Evolutionary conservation across 2,888 invertebrate species (phyloP).

Genomic region (Eristalis pertinax): DNA sequence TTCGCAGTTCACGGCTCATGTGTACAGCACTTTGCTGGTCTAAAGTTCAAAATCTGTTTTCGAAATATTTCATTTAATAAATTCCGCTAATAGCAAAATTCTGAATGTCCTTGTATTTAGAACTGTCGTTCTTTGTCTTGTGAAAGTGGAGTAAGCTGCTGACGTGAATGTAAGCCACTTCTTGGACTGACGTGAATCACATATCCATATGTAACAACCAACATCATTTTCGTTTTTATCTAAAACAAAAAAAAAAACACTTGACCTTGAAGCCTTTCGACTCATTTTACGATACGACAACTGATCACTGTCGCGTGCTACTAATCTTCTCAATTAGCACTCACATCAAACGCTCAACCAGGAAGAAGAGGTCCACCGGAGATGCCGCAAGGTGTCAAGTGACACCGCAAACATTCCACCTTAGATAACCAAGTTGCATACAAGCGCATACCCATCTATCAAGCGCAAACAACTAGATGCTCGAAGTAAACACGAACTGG

Average conservation of each 20-base stretch:
- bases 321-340: slow-evolving; percentile 54
- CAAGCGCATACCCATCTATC: slow-evolving; percentile 3
- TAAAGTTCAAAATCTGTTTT: no score
- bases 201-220: no score
- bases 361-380: slow-evolving; percentile 45
- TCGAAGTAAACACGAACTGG: slow-evolving; percentile 6
- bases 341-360: slow-evolving; percentile 23
- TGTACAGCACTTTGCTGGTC: no score
- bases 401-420: slow-evolving; percentile 31
- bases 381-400: slow-evolving; percentile 45
- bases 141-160: no score
- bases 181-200: no score
- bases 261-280: slow-evolving; percentile 21
- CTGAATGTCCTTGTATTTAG: no score
- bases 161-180: no score
- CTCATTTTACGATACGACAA: not conserved
- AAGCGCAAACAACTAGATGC: slow-evolving; percentile 11
- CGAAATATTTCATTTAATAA: no score
- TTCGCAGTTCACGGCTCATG: no score
- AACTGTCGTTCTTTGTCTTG: no score
- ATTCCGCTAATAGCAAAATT: no score
- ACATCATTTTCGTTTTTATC: no score
- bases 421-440: not conserved
- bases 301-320: slow-evolving; percentile 40
- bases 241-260: not conserved